Percentiles rank a stretch among this genome's conserved stretches.
phyloP scores from a whole-genome alignment of 2,888 invertebrate genomes.

The Scaptomyza parva region DNA sequence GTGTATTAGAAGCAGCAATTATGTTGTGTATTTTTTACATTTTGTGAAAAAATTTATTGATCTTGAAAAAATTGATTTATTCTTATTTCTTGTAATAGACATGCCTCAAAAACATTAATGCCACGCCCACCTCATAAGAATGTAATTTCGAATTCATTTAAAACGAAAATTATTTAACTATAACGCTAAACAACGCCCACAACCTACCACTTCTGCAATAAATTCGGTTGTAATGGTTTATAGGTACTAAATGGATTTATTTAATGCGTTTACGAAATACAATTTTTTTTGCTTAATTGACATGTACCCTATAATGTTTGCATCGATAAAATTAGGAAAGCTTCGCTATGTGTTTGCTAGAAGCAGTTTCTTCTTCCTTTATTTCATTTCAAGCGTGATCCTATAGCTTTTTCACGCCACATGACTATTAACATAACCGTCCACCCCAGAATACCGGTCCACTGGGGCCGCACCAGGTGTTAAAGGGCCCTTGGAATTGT shows the following conservation, averaged over 20 bases:
- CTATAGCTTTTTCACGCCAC: not conserved
- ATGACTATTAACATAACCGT: conserved; percentile 27
- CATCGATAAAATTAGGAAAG: conserved; percentile 26
- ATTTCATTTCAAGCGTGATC: conserved; percentile 28
- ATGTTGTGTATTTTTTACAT: conserved; percentile 22
- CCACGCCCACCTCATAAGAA: too few species aligned
- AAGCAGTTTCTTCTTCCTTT: conserved; percentile 6
- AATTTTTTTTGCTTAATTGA: conserved; percentile 4
- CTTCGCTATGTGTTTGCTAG: not conserved
- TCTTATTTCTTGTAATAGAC: too few species aligned
- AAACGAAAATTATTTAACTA: too few species aligned
- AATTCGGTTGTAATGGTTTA: not conserved
- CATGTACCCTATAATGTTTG: not conserved
- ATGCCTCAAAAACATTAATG: too few species aligned
- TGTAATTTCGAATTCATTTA: too few species aligned
- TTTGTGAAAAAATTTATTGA: too few species aligned
- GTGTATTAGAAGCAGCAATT: conserved; percentile 9
- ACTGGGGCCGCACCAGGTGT: conserved; percentile 48
- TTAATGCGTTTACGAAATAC: not conserved
- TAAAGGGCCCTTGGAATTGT: conserved; percentile 50
- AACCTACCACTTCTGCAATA: not conserved
- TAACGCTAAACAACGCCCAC: too few species aligned
- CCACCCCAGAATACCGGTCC: conserved; percentile 55
- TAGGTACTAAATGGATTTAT: not conserved
- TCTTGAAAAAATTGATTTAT: too few species aligned